Base-by-base conservation (phyloP, 1,140 invertebrate genomes). In the Aphelinus atriplicis region DNA sequence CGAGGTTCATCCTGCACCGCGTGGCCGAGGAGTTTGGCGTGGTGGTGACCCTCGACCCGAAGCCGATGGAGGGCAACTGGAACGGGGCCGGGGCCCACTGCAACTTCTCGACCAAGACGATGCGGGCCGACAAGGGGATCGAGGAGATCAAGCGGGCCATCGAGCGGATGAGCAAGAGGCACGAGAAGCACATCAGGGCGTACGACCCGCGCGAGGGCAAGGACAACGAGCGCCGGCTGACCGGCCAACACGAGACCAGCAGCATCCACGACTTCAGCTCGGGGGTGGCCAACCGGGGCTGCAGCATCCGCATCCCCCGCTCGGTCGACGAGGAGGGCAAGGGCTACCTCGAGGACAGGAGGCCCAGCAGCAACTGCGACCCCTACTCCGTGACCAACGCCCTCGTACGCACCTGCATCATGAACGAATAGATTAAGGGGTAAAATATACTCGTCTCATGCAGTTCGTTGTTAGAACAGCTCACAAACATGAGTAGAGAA, bases 351-450 rank as follows among this genome's bases (percentile, higher is more conserved):
- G 97, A 99, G 85, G 97, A 99, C 86, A 90, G 97, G 75, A 90
- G 97, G 82, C 97, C 97, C 6, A 92, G 96, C 3, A 97, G 96
- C 76, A 98, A 98, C 87, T 96, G 95, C 83, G 96, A 98, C 86
- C 96, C 97, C 0, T 98, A 98, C 88, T 84, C 90, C 1, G 94
- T 96, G 0, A 89, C 90, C 66, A 89, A 94, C 79, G 91, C 92
- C 1, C 86, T 96, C n/a, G 90, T 95, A 68, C 90, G 93, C 76
- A 96, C 94, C n/a, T 89, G 90, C 66, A 84, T 92, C 75, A 87
- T 93, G 0, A 89, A 91, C 75, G 91, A 93, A 82, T 92, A 90
- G 50, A 1, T 5, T 26, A 26, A 26, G 26, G 26, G 26, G 26
- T 26, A 26, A 26, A 26, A 26, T 26, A 26, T 26, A 26, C 26